Evolutionary conservation across 2,113 vertebrate species (phyloP).

Genomic region (Oreochromis niloticus): DNA sequence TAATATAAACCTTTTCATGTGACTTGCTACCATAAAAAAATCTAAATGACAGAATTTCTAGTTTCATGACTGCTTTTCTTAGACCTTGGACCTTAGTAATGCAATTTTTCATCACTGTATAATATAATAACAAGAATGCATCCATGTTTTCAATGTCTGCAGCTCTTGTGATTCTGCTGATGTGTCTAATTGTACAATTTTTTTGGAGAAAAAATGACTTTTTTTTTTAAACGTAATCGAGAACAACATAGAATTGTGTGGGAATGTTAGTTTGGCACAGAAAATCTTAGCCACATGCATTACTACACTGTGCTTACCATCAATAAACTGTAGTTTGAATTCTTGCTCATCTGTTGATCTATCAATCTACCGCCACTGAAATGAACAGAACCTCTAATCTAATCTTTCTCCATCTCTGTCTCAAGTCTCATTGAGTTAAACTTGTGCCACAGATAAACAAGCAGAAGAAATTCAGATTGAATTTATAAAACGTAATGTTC

Average conservation of each 20-base stretch:
- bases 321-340: background rate
- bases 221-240: background rate
- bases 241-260: background rate
- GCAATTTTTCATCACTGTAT: background rate
- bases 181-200: background rate
- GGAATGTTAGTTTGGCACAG: background rate
- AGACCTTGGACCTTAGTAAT: background rate
- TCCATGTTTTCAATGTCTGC: background rate
- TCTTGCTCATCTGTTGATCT: background rate
- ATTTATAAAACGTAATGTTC: background rate
- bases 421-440: background rate
- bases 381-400: slow-evolving; percentile 1
- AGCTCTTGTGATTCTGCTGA: background rate
- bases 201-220: background rate
- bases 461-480: background rate
- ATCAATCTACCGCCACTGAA: background rate
- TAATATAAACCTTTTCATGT: background rate
- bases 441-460: background rate
- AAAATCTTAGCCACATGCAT: background rate
- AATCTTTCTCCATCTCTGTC: background rate
- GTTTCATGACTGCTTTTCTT: background rate
- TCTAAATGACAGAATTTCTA: background rate
- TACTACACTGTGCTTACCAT: background rate
- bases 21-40: background rate
- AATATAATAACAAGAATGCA: background rate